phyloP scores from a whole-genome alignment of 2,888 invertebrate species.

The Pediacus dermestoides region DNA sequence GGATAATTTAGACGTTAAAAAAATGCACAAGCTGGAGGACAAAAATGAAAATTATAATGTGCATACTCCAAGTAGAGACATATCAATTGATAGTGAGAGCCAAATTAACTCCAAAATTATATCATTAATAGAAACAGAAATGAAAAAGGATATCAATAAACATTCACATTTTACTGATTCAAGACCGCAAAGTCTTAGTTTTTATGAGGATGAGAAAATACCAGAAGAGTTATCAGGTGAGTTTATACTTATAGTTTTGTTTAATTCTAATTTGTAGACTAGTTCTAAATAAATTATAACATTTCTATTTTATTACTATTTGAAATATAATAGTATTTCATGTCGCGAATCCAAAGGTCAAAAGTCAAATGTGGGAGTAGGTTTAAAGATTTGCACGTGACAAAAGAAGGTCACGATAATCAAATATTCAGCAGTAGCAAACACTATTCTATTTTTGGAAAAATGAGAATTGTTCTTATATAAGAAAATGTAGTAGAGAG shows the following conservation, averaged over 20 bases:
- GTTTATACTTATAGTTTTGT: slow-evolving; percentile 10
- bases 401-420: too few relatives aligned
- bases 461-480: too few relatives aligned
- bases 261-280: slow-evolving; percentile 4
- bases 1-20: slow-evolving; percentile 24
- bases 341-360: slow-evolving; percentile 3
- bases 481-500: too few relatives aligned
- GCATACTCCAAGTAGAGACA: slow-evolving; percentile 47
- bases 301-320: neutral
- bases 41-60: slow-evolving; percentile 39
- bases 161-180: slow-evolving; percentile 49
- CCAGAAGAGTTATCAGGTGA: slow-evolving; percentile 48
- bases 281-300: neutral
- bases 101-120: slow-evolving; percentile 55
- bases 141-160: slow-evolving; percentile 46
- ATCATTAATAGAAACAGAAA: slow-evolving; percentile 47
- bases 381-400: slow-evolving; percentile 3
- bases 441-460: slow-evolving; percentile 10
- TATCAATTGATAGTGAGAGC: slow-evolving; percentile 52
- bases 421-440: too few relatives aligned
- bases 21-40: slow-evolving; percentile 28
- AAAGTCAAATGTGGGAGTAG: slow-evolving; percentile 3
- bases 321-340: neutral
- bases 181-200: slow-evolving; percentile 49
- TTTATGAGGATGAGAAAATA: slow-evolving; percentile 50